Evolutionary conservation across 2,888 invertebrate genomes (phyloP).

Genomic region (Acanthosepion pharaonis): DNA sequence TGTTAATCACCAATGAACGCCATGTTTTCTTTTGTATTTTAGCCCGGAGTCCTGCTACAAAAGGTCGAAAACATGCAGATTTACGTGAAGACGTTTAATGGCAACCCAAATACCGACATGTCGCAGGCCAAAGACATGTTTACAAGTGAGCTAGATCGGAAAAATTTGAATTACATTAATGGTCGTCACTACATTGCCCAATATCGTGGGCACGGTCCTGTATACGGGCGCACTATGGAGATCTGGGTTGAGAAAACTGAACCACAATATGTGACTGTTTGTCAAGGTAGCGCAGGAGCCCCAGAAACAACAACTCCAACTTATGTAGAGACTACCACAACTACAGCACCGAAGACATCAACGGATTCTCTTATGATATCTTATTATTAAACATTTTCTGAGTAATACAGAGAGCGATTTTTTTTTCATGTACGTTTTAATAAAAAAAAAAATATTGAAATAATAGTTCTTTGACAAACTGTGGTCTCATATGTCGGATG

Average conservation of each 20-base stretch:
- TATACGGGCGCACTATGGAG: background rate
- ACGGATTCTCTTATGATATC: background rate
- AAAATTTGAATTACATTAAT: background rate
- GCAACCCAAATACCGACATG: background rate
- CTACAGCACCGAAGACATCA: background rate
- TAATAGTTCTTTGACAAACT: background rate
- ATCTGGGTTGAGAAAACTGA: background rate
- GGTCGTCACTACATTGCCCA: background rate
- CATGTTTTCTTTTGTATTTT: background rate
- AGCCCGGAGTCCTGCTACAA: background rate
- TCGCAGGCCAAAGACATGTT: background rate
- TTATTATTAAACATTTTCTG: background rate
- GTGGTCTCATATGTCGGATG: too few species aligned
- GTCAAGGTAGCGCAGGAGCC: background rate
- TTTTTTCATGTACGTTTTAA: background rate
- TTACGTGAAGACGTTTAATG: background rate
- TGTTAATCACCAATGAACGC: too few species aligned
- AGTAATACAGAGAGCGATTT: background rate
- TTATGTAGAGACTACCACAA: background rate
- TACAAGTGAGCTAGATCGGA: background rate
- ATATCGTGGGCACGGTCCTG: background rate
- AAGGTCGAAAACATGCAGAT: background rate
- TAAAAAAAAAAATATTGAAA: background rate
- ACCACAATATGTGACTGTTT: background rate
- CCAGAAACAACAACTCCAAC: rapidly evolving